Evolutionary conservation across 2,888 invertebrate genomes (phyloP).

Genomic region (Brachypalpus laphriformis): DNA sequence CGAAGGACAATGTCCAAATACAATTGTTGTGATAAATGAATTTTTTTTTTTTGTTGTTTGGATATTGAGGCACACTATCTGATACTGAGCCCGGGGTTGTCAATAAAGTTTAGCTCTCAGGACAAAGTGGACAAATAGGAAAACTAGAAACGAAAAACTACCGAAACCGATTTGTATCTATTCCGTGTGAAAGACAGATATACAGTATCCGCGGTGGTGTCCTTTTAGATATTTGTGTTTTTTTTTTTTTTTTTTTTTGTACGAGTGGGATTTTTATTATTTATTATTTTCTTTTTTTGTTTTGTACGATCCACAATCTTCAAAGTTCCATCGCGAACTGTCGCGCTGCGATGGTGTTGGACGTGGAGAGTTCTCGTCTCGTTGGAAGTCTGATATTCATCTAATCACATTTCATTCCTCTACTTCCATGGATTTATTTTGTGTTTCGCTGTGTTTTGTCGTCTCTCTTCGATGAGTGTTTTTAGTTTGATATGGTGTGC

Average conservation of each 20-base stretch:
- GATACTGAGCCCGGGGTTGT: slow-evolving; percentile 12
- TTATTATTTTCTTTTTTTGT: slow-evolving; percentile 15
- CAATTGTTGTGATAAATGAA: slow-evolving; percentile 32
- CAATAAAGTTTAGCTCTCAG: slow-evolving; percentile 1
- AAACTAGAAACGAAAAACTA: slow-evolving; percentile 29
- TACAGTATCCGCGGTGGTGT: slow-evolving; percentile 51
- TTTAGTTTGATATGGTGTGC: slow-evolving; percentile 39
- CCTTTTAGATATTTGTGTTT: slow-evolving; percentile 3
- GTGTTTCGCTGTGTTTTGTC: slow-evolving; percentile 8
- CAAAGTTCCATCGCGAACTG: slow-evolving; percentile 82
- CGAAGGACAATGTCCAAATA: slow-evolving; percentile 42
- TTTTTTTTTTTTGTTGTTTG: background rate
- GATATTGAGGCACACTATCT: slow-evolving; percentile 15
- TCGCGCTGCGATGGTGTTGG: slow-evolving; percentile 67
- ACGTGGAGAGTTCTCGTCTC: slow-evolving; percentile 64
- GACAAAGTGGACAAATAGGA: slow-evolving; percentile 2
- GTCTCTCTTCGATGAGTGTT: slow-evolving; percentile 53
- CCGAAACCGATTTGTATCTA: slow-evolving; percentile 62
- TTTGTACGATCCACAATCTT: slow-evolving; percentile 80
- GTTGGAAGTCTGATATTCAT: slow-evolving; percentile 72
- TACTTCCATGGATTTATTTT: slow-evolving; percentile 61
- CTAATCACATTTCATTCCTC: slow-evolving; percentile 71
- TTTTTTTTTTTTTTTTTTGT: slow-evolving; percentile 30
- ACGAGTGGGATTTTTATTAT: slow-evolving; percentile 43
- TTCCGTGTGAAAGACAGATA: slow-evolving; percentile 32